Conservation (phyloP, 1,140 invertebrate species). For the Drosophila lini region DNA sequence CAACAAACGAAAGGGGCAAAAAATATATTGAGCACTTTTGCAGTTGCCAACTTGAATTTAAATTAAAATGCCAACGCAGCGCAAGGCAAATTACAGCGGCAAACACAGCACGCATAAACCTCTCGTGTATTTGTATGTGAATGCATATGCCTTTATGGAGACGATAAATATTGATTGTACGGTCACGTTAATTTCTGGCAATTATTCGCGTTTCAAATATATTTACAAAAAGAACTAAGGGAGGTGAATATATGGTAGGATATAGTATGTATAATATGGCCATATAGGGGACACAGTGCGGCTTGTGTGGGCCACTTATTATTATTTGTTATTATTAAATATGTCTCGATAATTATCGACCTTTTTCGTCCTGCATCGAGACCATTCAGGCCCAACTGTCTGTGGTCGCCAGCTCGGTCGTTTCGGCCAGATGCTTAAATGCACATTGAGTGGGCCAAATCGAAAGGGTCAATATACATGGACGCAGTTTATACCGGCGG, state of each 20-base stretch:
- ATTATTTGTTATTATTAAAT: slow-evolving; percentile 78
- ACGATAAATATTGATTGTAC: slow-evolving; percentile 77
- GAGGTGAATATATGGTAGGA: slow-evolving; percentile 28
- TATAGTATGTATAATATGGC: background rate
- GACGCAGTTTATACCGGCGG: slow-evolving; percentile 18
- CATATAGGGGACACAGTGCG: slow-evolving; percentile 25
- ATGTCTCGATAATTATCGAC: slow-evolving; percentile 73
- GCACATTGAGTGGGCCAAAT: slow-evolving; percentile 43
- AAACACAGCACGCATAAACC: slow-evolving; percentile 37
- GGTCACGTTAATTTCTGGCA: slow-evolving; percentile 76
- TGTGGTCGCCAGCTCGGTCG: slow-evolving; percentile 24
- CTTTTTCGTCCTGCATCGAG: slow-evolving; percentile 21
- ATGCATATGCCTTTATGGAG: slow-evolving; percentile 51
- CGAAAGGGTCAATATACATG: slow-evolving; percentile 38
- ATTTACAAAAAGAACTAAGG: slow-evolving; percentile 20
- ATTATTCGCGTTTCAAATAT: slow-evolving; percentile 68
- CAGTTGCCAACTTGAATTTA: slow-evolving; percentile 77
- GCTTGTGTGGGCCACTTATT: slow-evolving; percentile 48
- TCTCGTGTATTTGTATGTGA: slow-evolving; percentile 24
- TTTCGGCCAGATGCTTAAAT: slow-evolving; percentile 53
- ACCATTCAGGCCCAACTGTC: slow-evolving; percentile 14
- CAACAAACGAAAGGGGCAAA: slow-evolving; percentile 57
- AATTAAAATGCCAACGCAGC: slow-evolving; percentile 74
- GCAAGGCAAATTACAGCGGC: slow-evolving; percentile 61
- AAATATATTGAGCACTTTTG: slow-evolving; percentile 42